These are phyloP conservation scores for Rhincodon typus DNA, from an alignment of 2,797 vertebrate genomes.

Conservation along the genomic window DNA sequence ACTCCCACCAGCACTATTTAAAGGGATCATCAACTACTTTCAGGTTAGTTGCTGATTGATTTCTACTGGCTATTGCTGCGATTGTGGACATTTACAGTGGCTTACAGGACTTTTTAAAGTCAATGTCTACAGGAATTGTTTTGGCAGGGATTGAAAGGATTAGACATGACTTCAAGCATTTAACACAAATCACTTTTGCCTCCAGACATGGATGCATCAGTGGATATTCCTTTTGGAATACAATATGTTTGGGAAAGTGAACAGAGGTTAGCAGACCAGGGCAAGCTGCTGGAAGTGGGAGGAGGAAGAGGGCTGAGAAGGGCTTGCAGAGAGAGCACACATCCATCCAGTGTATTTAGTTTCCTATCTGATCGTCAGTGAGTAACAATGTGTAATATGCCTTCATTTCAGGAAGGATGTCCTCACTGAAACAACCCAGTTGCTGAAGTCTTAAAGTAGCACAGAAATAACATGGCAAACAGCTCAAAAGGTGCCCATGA, in stretches of 20 bases:
- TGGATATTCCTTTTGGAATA: neutral
- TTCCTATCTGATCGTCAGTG: neutral
- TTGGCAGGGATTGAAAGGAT: neutral
- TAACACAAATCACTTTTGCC: neutral
- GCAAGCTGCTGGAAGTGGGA: neutral
- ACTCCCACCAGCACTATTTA: no score
- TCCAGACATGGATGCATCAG: no score
- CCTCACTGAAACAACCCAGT: neutral
- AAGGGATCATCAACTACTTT: no score
- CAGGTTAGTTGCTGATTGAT: neutral
- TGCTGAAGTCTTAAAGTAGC: neutral
- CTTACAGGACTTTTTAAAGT: neutral
- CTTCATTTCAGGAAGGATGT: neutral
- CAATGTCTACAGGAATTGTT: neutral
- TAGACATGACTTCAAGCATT: neutral
- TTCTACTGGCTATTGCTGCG: neutral
- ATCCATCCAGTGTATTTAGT: neutral
- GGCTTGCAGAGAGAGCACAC: neutral
- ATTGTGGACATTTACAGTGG: neutral
- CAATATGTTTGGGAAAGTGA: neutral
- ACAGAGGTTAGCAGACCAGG: neutral
- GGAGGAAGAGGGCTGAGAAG: no score
- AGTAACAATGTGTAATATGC: neutral
- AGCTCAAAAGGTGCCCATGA: neutral
- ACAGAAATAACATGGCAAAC: neutral